Evolutionary conservation across 2,797 vertebrate genomes (phyloP).

Genomic region (Aphelocoma californica): DNA sequence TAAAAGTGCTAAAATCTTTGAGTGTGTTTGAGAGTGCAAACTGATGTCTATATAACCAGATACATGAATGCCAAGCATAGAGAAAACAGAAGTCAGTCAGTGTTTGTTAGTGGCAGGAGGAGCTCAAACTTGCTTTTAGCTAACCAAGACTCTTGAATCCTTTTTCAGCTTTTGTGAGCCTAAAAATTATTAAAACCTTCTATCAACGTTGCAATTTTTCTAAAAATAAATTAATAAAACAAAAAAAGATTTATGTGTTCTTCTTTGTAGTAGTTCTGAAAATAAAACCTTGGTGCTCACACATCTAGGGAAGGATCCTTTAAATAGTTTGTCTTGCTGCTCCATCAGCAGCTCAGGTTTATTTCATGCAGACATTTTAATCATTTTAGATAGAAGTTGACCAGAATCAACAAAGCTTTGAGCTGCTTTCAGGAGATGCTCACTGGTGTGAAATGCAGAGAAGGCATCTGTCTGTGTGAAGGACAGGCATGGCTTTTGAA

Average conservation of each 20-base stretch:
- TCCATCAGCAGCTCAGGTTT: background rate
- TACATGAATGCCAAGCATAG: background rate
- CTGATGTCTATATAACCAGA: background rate
- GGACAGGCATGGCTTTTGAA: background rate
- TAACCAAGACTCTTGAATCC: background rate
- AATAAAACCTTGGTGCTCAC: background rate
- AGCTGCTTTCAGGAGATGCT: background rate
- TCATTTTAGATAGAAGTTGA: background rate
- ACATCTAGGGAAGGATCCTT: background rate
- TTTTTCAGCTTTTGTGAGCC: constrained; percentile 22
- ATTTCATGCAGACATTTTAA: background rate
- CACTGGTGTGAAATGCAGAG: background rate
- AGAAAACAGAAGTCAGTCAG: background rate
- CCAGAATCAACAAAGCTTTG: background rate
- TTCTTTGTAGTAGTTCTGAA: background rate
- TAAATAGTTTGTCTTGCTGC: background rate
- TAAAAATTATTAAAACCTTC: background rate
- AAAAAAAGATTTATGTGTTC: background rate
- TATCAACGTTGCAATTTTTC: constrained; percentile 44
- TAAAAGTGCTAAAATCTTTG: background rate
- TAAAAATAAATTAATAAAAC: constrained; percentile 27
- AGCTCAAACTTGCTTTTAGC: background rate
- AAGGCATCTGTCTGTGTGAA: background rate
- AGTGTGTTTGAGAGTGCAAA: background rate
- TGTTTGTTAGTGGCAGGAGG: background rate